Evolutionary conservation across 2,113 vertebrate genomes (phyloP).

Genomic region (Trochalopteron elliotii): DNA sequence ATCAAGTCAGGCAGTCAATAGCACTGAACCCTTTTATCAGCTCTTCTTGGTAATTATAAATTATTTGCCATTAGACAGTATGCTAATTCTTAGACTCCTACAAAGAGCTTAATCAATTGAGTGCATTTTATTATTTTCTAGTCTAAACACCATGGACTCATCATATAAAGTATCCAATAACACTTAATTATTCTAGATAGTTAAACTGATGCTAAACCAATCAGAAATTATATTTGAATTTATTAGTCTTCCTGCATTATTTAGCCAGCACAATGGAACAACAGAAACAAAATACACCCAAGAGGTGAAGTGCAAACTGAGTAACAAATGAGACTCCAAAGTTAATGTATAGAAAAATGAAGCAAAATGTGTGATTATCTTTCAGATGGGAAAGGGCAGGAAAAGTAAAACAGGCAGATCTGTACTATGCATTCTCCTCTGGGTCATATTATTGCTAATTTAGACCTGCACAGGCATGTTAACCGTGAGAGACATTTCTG

Average conservation of each 20-base stretch:
- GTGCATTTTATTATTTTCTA: constrained; percentile 75
- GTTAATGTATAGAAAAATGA: not conserved
- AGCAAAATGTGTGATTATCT: not conserved
- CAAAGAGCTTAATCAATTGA: constrained; percentile 78
- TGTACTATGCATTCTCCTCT: not conserved
- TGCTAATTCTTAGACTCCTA: constrained; percentile 71
- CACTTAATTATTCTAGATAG: constrained; percentile 72
- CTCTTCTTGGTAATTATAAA: constrained; percentile 71
- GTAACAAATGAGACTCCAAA: constrained; percentile 3
- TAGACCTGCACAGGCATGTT: not conserved
- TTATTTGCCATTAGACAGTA: constrained; percentile 73
- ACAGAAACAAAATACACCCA: constrained; percentile 57
- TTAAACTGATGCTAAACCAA: constrained; percentile 71
- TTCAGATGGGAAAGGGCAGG: not conserved
- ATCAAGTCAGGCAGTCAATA: constrained; percentile 54
- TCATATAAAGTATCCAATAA: constrained; percentile 70
- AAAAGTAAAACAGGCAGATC: not conserved
- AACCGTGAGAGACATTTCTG: not conserved
- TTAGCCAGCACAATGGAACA: constrained; percentile 64
- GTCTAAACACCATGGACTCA: constrained; percentile 71
- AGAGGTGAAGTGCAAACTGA: not conserved
- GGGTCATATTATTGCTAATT: not conserved
- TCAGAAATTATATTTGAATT: constrained; percentile 71
- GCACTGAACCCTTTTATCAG: constrained; percentile 67
- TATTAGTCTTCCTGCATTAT: constrained; percentile 66